Evolutionary conservation across 1,140 invertebrate genomes (phyloP).

Genomic region (Euschistus heros): DNA sequence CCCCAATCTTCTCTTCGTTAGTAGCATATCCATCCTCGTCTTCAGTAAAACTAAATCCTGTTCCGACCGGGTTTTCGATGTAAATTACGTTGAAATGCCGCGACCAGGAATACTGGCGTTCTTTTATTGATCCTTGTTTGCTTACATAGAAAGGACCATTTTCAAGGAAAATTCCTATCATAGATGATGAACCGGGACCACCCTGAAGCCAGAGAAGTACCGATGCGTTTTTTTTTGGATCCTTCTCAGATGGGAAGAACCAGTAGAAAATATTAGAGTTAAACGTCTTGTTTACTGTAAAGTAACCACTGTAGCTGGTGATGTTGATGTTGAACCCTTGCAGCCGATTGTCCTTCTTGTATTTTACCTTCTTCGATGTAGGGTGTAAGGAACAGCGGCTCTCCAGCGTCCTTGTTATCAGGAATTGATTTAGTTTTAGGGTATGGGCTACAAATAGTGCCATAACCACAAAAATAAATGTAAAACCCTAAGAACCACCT

Average conservation of each 20-base stretch:
- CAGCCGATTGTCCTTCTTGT: background rate
- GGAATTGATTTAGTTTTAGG: too few species aligned
- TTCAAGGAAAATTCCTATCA: conserved; percentile 71
- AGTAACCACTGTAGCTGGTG: conserved; percentile 32
- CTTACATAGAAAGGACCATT: conserved; percentile 36
- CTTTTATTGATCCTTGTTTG: conserved; percentile 39
- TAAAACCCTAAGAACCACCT: too few species aligned
- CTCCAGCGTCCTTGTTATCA: too few species aligned
- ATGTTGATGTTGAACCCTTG: conserved; percentile 29
- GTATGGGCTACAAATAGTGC: too few species aligned
- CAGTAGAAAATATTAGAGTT: too few species aligned
- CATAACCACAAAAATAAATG: too few species aligned
- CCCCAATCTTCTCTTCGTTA: conserved; percentile 54
- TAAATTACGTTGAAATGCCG: conserved; percentile 39
- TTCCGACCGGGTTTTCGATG: conserved; percentile 34
- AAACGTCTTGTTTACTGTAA: too few species aligned
- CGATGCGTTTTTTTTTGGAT: conserved; percentile 45
- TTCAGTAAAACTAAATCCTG: conserved; percentile 63
- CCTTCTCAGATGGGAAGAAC: conserved; percentile 35
- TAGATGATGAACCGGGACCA: conserved; percentile 64
- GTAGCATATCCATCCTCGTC: conserved; percentile 49
- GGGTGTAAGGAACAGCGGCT: too few species aligned
- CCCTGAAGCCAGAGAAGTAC: conserved; percentile 79
- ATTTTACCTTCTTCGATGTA: conserved; percentile 1
- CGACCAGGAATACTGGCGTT: conserved; percentile 57